Evolutionary conservation across 2,113 vertebrate genomes (phyloP), one percentile per base, ranked within the genome.

Genomic region (Cebidichthys violaceus): DNA sequence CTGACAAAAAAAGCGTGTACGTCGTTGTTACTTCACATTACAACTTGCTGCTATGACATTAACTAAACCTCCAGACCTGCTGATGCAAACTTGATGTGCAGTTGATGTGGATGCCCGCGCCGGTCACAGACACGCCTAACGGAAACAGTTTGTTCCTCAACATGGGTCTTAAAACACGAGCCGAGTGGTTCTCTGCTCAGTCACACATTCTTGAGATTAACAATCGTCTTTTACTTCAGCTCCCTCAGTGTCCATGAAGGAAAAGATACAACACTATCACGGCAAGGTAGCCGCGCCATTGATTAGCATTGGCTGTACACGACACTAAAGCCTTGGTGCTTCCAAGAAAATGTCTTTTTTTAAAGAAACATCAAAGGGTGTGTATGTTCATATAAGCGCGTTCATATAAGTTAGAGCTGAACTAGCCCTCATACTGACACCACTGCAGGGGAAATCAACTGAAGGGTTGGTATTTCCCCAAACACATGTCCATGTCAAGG

Each of bases 11-110:
- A 52, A 86, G 86, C 92, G 87, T 93, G 87, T 92, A 88, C 92
- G 88, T 91, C 81, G 92, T 92, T 93, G 89, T 93, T 93, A 91
- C 86, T 87, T 90, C 88, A 91, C 89, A 90, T 92, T 90, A 87
- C 78, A 90, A 92, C 86, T 84, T 93, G 93, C 93, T 94, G 93
- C 93, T 93, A 94, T 91, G 91, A 93, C 91, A 93, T 94, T 73
- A 87, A 92, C 90, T 93, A 94, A 94, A 94, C 77, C 91, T 93
- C 87, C 90, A 90, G 92, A 87, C 87, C 88, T 94, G 91, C 91
- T 94, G 90, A 92, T 88, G 92, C 91, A 90, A 90, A 90, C 70
- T 66, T 91, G 79, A 91, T 27, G 81, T 91, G 87, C 73, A 92
- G 64, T 90, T 92, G 81, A 92, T 92, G 83, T 89, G 77, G 88